phyloP scores from a whole-genome alignment of 2,888 invertebrate genomes.

The Agrypnus murinus region DNA sequence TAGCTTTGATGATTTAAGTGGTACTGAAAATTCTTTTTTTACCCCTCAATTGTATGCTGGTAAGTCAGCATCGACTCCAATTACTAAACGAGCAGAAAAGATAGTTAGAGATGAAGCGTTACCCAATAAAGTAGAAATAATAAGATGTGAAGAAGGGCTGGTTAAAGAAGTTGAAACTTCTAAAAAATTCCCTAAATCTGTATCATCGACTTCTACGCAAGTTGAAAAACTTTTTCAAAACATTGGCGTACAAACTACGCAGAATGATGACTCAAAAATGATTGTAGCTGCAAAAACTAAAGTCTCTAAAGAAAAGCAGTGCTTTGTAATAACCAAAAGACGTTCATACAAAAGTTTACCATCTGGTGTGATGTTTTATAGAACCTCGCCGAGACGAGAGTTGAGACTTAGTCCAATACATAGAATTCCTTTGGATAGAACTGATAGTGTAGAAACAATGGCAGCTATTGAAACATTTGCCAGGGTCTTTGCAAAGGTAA shows the following conservation, averaged over 20 bases:
- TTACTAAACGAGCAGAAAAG: constrained; percentile 36
- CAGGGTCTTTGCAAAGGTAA: constrained; percentile 58
- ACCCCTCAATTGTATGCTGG: constrained; percentile 60
- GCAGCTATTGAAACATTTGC: constrained; percentile 22
- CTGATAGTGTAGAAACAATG: neutral
- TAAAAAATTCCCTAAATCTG: neutral
- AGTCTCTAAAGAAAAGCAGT: neutral
- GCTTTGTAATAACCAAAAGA: constrained; percentile 16
- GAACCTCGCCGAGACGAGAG: neutral
- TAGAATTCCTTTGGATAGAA: neutral
- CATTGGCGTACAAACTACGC: constrained; percentile 26
- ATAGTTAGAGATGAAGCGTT: no score
- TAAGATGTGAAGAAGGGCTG: neutral
- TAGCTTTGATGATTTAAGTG: constrained; percentile 45
- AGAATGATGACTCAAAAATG: neutral
- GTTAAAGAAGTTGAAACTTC: neutral
- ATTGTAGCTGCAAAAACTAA: neutral
- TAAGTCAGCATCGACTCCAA: constrained; percentile 63
- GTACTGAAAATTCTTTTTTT: constrained; percentile 63
- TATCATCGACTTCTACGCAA: constrained; percentile 15
- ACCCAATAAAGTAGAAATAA: neutral
- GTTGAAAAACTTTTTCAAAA: neutral
- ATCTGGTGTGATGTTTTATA: neutral
- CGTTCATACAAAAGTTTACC: constrained; percentile 9
- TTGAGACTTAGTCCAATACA: neutral